Evolutionary conservation across 2,797 vertebrate genomes (phyloP), one percentile per base, ranked within the genome.

Genomic region (Cynodonichthys magdalenae): DNA sequence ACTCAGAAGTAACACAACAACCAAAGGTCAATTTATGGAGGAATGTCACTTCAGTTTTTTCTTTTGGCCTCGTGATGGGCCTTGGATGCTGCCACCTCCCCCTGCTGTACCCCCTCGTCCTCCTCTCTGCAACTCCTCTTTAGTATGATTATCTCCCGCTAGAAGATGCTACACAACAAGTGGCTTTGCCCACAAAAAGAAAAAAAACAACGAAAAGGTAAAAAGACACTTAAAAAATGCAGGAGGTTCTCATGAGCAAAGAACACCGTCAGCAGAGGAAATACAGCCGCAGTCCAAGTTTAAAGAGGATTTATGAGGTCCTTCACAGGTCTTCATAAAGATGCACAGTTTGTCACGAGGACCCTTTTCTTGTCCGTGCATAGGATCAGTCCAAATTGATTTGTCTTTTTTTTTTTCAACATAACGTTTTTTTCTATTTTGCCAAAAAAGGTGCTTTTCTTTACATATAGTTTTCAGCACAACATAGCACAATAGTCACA

Each of bases 401-500:
- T 76, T 57, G 69, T 68, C 69, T 73, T 75, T 59, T 62, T 59
- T 62, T 73, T 74, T 81, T 39, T 39, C 54, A 69, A 84, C 79
- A 65, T 80, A 71, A 69, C 24, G 55, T 81, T 81, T 83, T n/a
- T 24, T 86, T 90, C 85, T 79, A 91, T 93, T 89, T 93, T 89
- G 80, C 93, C 89, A 78, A 92, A 93, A 96, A 97, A 39, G 94
- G 95, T 96, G 95, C 95, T 95, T 94, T 93, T n/a, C n/a, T 95
- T 94, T 90, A 92, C 92, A 93, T 91, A 84, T 82, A 90, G 83
- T 91, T 24, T 90, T 94, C 86, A 93, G 92, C 93, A 93, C 92
- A 90, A 91, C 93, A 93, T 94, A 92, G 76, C 93, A 94, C 93
- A 92, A 92, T 91, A 92, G 93, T 94, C 94, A 95, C 85, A 74